phyloP scores from a whole-genome alignment of 2,797 vertebrate species.

The Eidolon dupreanum region DNA sequence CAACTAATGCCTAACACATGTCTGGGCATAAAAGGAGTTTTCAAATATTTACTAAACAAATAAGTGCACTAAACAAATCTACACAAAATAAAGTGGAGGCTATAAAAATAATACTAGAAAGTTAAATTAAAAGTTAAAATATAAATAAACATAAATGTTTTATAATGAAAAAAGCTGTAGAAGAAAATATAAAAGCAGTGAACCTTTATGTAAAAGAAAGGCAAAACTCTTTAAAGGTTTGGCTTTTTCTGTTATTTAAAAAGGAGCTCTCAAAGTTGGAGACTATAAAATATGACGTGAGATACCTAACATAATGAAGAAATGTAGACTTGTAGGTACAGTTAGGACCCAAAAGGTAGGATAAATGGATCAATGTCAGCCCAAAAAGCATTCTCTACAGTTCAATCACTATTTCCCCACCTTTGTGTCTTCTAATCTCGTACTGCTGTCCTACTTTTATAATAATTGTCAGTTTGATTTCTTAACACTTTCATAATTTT shows the following conservation, averaged over 20 bases:
- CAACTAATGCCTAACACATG: not conserved
- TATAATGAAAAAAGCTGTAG: not conserved
- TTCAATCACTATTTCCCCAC: not conserved
- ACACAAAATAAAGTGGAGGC: conserved; percentile 6
- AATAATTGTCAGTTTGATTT: not conserved
- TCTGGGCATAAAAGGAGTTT: not conserved
- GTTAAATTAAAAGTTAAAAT: not conserved
- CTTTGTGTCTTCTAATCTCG: not conserved
- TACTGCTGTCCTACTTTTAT: not conserved
- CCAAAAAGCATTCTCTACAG: not conserved
- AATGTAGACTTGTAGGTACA: not conserved
- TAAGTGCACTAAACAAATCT: not conserved
- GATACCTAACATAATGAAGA: not conserved
- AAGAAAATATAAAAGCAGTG: conserved; percentile 2
- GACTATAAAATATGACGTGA: not conserved
- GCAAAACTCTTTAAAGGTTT: not conserved
- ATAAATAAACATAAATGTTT: not conserved
- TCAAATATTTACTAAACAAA: conserved; percentile 13
- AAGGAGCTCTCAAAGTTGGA: not conserved
- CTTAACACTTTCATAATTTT: conserved; percentile 26
- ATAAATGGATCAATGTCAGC: not conserved
- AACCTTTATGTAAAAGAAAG: not conserved
- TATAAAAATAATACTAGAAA: conserved; percentile 16
- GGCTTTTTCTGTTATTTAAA: not conserved
- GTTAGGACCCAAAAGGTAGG: not conserved